Evolutionary conservation across 2,888 invertebrate genomes (phyloP), one percentile per base, ranked within the genome.

Genomic region (Coremacera marginata): DNA sequence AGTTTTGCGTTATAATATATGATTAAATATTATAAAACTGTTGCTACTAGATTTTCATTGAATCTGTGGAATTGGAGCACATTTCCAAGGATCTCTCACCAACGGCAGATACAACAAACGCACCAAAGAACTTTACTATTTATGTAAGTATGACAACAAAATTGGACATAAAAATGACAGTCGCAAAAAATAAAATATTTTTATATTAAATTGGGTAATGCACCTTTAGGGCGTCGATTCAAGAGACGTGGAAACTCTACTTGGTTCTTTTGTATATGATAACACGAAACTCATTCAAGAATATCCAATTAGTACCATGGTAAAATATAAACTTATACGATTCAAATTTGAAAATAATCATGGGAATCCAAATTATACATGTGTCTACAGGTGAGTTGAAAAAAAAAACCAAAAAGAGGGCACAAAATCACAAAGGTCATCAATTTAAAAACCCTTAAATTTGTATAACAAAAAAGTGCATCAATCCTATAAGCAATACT

Each of bases 71-170:
- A 14, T 8, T 86, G 7, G 81, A 82, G 3, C 87, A 87, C 37
- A 80, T 86, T n/a, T 31, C 84, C 1, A 83, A 82, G 22, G 83
- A 81, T 9, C 78, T 81, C 79, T 84, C 86, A 0, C 87, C 87
- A 2, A 80, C 63, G 0, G 22, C 72, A 1, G 82, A 82, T 57
- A 83, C 80, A 0, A 77, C 82, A 8, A 87, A 83, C 72, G 87
- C 87, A 5, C 87, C 87, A 0, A 87, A 85, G 37, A 79, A 82
- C 0, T 86, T 87, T 62, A 80, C 82, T 19, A 82, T 86, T 73
- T 82, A 81, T 70, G 87, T 87, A 80, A 80, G 83, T 68, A 16
- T 44, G 16, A 0, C 19, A 9, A 14, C 60, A 31, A 62, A 31
- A 62, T 2, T 19, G 27, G 11, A 25, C 27, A 25, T 25, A 49